Conservation (phyloP, 2,888 invertebrate species). For the Metellina segmentata region DNA sequence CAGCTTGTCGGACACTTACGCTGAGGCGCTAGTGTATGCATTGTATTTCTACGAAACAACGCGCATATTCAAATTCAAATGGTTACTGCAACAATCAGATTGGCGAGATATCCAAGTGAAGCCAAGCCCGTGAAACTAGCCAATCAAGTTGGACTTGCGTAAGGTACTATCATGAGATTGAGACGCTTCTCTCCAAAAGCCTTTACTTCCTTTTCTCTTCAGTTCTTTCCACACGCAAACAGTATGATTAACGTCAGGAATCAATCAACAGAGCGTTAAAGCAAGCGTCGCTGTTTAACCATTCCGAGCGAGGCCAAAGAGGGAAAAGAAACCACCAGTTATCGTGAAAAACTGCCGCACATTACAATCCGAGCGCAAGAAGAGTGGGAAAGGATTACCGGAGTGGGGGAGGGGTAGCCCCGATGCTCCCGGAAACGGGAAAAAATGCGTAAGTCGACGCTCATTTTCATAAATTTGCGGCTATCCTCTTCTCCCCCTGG, state of each 20-base stretch:
- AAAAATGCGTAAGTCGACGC: conserved; percentile 7
- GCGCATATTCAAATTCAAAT: too few species aligned
- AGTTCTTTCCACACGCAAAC: too few species aligned
- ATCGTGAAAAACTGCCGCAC: neutral
- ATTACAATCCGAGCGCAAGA: conserved; percentile 23
- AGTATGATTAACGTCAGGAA: neutral
- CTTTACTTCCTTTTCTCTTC: too few species aligned
- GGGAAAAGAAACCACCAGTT: neutral
- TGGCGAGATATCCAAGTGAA: too few species aligned
- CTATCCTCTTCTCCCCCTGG: neutral
- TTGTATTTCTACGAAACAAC: too few species aligned
- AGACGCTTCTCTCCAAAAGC: too few species aligned
- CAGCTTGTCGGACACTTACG: too few species aligned
- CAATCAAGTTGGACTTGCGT: too few species aligned
- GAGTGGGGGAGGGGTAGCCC: neutral
- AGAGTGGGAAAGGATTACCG: neutral
- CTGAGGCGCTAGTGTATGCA: too few species aligned
- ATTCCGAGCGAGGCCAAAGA: neutral
- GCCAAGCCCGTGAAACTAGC: too few species aligned
- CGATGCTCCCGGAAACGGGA: conserved; percentile 8
- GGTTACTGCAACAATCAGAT: too few species aligned
- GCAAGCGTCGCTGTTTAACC: neutral
- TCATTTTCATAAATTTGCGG: conserved; percentile 53
- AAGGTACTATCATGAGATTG: too few species aligned
- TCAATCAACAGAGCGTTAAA: neutral